phyloP scores from a whole-genome alignment of 2,113 vertebrate species.

The Opisthocomus hoazin region DNA sequence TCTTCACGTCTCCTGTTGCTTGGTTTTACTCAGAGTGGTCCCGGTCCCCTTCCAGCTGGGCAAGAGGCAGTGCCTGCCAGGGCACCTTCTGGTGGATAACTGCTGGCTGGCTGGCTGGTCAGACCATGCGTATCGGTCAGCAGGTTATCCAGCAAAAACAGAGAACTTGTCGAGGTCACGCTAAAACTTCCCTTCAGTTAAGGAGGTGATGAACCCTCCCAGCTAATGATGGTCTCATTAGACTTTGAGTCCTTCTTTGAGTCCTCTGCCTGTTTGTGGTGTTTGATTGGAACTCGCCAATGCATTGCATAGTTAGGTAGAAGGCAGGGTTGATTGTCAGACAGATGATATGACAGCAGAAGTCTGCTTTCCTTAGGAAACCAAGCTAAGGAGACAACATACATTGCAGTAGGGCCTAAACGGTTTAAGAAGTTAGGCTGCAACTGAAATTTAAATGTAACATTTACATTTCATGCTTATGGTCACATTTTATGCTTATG shows the following conservation, averaged over 20 bases:
- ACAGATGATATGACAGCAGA: fast-evolving
- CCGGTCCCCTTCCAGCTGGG: not conserved
- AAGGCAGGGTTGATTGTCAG: not conserved
- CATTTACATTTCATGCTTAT: not conserved
- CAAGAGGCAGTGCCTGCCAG: not conserved
- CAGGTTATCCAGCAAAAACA: not conserved
- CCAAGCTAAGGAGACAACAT: not conserved
- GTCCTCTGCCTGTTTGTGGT: not conserved
- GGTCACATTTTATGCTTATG: not conserved
- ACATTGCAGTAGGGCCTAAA: not conserved
- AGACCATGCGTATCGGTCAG: fast-evolving
- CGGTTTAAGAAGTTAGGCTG: not conserved
- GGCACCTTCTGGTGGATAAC: not conserved
- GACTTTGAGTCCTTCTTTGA: not conserved
- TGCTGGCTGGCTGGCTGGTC: not conserved
- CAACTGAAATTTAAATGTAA: not conserved
- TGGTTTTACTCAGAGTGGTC: not conserved
- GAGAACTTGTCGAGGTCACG: not conserved
- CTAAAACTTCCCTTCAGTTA: not conserved
- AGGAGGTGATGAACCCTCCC: not conserved
- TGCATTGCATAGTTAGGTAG: not conserved
- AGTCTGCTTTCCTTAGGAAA: not conserved
- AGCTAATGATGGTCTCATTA: not conserved
- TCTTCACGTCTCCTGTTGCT: not conserved
- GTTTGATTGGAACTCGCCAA: not conserved